Base-by-base conservation (phyloP, 2,797 vertebrate species). In the Delichon dasypus region DNA sequence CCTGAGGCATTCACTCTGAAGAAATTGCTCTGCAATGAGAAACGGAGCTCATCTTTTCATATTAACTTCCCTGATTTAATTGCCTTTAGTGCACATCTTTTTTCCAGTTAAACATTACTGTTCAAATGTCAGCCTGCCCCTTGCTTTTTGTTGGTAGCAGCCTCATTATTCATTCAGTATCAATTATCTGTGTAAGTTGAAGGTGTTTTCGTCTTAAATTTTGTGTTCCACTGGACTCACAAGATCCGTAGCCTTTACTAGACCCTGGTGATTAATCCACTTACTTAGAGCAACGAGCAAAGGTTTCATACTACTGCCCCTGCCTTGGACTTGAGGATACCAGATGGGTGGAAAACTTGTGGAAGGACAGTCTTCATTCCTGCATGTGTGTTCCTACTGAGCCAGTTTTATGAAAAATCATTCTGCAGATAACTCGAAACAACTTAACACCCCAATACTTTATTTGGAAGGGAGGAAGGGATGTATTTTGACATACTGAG, bases 61-160 rank as follows among this genome's bases (percentile, higher is more conserved):
- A 57, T n/a, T 54, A 72, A 77, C 30, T 70, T 92, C 71, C 60
- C 88, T 55, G 66, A 96, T 91, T 77, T 68, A 92, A 88, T 94
- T 68, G 48, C 45, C 61, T 23, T 77, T 40, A 65, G 42, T 42
- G 34, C 9, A 32, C 34, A 50, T 62, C 12, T 87, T 47, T 73
- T 51, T 85, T 83, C 75, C 32, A 55, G 83, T 85, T 93, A 61
- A 80, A 78, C 76, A 44, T 82, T 81, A 82, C 32, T 76, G 65
- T 86, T 58, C 22, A 93, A 88, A 54, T 73, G 57, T 60, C 66
- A 89, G n/a, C 54, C 32, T 60, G 34, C n/a, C 80, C 44, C 29
- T 86, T 91, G 27, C 45, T 93, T 91, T 88, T 57, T 66, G 14
- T 68, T 21, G 13, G 29, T 81, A 90, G 77, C 18, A 72, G 38